Conservation (phyloP, 2,113 vertebrate species). For the Lanius collurio region DNA sequence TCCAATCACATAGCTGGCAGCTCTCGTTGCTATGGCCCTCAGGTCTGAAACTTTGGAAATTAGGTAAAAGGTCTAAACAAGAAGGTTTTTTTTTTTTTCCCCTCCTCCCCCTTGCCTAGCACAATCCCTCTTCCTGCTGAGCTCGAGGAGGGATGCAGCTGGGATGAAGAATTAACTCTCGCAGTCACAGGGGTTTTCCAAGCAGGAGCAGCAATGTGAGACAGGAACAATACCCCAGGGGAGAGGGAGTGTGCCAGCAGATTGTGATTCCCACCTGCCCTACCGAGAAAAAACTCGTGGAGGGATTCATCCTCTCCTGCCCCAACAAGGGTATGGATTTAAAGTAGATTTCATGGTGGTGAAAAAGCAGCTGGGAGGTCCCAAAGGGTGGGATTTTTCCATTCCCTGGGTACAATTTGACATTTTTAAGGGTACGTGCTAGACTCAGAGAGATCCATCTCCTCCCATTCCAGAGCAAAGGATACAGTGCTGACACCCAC, state of each 20-base stretch:
- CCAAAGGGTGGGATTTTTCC: not conserved
- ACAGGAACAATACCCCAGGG: accelerated
- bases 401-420: not conserved
- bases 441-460: not conserved
- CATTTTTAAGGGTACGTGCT: not conserved
- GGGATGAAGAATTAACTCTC: conserved; percentile 24
- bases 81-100: not conserved
- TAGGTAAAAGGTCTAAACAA: conserved; percentile 39
- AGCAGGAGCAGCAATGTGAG: accelerated
- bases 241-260: not conserved
- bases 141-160: not conserved
- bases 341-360: not conserved
- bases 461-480: not conserved
- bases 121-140: conserved; percentile 32
- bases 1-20: not conserved
- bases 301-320: not conserved
- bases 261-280: not conserved
- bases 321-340: not conserved
- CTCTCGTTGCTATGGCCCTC: not conserved
- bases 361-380: not conserved
- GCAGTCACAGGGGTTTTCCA: not conserved
- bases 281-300: accelerated
- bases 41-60: conserved; percentile 46
- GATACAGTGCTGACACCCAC: accelerated
- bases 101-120: conserved; percentile 34